Evolutionary conservation across 2,888 invertebrate genomes (phyloP).

Genomic region (Ormyrus pomaceus): DNA sequence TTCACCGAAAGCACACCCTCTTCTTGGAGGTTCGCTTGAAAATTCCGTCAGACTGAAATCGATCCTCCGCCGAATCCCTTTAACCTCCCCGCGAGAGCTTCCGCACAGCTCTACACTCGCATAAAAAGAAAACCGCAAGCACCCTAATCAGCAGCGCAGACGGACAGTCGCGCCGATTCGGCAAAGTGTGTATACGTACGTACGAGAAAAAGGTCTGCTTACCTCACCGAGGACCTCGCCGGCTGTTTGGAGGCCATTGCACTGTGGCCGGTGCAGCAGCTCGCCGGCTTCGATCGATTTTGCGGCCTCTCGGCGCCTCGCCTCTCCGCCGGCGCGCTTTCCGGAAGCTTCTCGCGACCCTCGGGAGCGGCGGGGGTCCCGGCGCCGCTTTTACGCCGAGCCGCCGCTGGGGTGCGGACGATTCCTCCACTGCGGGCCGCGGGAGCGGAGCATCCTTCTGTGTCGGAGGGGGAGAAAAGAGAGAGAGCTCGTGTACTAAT

Average conservation of each 20-base stretch:
- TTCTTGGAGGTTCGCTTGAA: no score
- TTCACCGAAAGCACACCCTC: no score
- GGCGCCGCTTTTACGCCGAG: no score
- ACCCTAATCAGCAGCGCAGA: no score
- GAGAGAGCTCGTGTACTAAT: no score
- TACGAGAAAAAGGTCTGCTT: conserved; percentile 48
- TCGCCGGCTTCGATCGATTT: conserved; percentile 65
- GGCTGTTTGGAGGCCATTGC: conserved; percentile 72
- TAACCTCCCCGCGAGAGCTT: no score
- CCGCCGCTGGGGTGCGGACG: not conserved
- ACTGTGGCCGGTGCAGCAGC: conserved; percentile 59
- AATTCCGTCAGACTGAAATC: no score
- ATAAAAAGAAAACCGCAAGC: no score
- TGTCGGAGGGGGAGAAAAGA: not conserved
- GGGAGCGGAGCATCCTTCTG: conserved; percentile 24
- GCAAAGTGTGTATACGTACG: no score
- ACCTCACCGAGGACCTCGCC: conserved; percentile 70
- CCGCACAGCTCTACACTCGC: not conserved
- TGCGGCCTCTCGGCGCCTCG: conserved; percentile 10
- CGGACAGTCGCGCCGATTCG: no score
- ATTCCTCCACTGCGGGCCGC: not conserved
- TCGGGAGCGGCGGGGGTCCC: not conserved
- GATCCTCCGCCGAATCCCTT: no score
- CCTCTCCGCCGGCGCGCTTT: conserved; percentile 9
- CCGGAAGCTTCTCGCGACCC: conserved; percentile 35